Evolutionary conservation across 2,888 invertebrate species (phyloP), one percentile per base, ranked within the genome.

Genomic region (Drosophila sordidapex): DNA sequence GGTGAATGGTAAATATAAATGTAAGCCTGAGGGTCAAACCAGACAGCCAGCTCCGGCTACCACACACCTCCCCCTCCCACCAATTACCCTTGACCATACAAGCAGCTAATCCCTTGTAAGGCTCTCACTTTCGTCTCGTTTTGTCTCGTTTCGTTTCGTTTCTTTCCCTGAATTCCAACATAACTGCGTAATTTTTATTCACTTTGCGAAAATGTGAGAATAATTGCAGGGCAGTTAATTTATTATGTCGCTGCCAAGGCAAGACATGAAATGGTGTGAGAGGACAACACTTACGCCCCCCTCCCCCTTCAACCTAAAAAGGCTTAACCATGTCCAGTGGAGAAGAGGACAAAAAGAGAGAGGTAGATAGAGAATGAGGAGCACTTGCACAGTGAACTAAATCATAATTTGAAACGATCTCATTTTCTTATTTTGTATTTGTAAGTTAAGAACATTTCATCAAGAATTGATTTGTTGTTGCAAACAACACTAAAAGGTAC

Each of bases 171-270:
- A 52, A 70, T 76, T 80, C 74, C 76, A 71, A 46, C 74, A 90
- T 88, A 75, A 83, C 86, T 83, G 70, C 64, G 73, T 76, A 83
- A 80, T 83, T 86, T 88, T 90, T 79, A 85, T 90, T 90, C 84
- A 89, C 88, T 87, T 87, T 85, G 76, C 81, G 73, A 85, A 86
- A 86, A 90, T 88, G 90, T 74, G 86, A 90, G 83, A 87, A 90
- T 88, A 88, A 88, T 88, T 88, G 90, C 87, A 74, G 76, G 76
- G 73, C 79, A 86, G 86, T 90, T 89, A 89, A 88, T 88, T 90
- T 88, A 90, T 90, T 89, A 79, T 83, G 90, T 90, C 82, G 87
- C 80, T 81, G 86, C 74, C 83, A 15, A 15, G 46, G 21, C 56
- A 83, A 80, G 82, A 66, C 83, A 81, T 69, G 74, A 74, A 78